Percentiles rank a stretch among this genome's conserved stretches.
Conservation (phyloP, 2,888 invertebrate species). For the Cerceris ruficornis region DNA sequence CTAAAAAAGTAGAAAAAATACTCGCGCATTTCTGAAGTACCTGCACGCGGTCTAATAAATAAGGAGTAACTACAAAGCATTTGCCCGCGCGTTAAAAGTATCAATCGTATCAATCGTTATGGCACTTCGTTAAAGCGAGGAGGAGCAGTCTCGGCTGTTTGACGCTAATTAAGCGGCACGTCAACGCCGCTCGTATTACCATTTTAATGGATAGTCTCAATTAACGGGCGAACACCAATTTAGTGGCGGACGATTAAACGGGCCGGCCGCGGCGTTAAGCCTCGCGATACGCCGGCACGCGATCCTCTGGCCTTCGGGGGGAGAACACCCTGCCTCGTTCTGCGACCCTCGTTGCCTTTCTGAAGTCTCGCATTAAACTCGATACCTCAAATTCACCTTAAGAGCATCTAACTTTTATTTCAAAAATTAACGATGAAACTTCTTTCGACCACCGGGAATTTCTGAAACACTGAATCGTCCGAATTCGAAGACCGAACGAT, state of each 20-base stretch:
- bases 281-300: conserved; percentile 53
- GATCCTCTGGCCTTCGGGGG: conserved; percentile 26
- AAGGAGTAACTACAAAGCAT: too few relatives aligned
- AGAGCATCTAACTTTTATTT: too few relatives aligned
- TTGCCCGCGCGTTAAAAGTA: background rate
- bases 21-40: too few relatives aligned
- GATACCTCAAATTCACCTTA: too few relatives aligned
- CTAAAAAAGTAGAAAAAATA: too few relatives aligned
- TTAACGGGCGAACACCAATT: conserved; percentile 68
- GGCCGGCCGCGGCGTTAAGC: conserved; percentile 27
- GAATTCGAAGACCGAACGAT: too few relatives aligned
- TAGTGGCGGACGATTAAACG: conserved; percentile 64
- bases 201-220: conserved; percentile 67
- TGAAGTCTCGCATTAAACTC: too few relatives aligned
- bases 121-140: conserved; percentile 1
- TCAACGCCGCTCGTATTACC: conserved; percentile 53
- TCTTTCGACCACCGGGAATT: too few relatives aligned
- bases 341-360: too few relatives aligned
- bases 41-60: too few relatives aligned
- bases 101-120: background rate
- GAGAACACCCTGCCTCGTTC: background rate
- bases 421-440: too few relatives aligned
- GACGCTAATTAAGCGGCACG: conserved; percentile 62
- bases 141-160: conserved; percentile 14
- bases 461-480: too few relatives aligned